Base-by-base conservation (phyloP, 2,888 invertebrate species). In the Boloria selene region DNA sequence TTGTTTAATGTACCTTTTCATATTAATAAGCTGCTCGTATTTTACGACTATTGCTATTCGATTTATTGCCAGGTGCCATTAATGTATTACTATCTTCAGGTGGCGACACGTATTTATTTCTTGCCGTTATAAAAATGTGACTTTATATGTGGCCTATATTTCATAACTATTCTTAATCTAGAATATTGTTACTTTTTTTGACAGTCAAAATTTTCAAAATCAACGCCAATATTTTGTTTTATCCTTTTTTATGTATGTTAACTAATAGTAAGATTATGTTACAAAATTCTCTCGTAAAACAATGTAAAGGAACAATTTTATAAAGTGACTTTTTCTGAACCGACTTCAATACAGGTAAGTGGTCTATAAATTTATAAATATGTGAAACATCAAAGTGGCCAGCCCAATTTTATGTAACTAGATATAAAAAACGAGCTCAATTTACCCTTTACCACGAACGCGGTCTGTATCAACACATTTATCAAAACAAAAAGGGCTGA, bases 401-500 rank as follows among this genome's bases (percentile, higher is more conserved):
- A 49, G 14, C 59, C 6, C 59, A 50, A 16, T 16, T 13, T 13
- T 38, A 31, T 26, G 16, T 31, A 58, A 50, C 42, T 65, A 38
- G 61, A 13, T 47, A 53, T 65, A 61, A 67, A 67, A 67, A 64
- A 55, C 45, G 55, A 55, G 60, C 44, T 64, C 67, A 64, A 55
- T 67, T 60, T 60, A 38, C 42, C 54, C 64, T 44, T 54, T 16
- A 13, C 55, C 52, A 45, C 56, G 45, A 59, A 22, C 47, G 65
- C 47, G 60, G 61, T 51, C 26, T 47, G 65, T 51, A 68, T 68
- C 63, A 63, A 58, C 65, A 61, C 65, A 68, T 70, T 65, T 68
- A 55, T 70, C 68, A 70, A 64, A 70, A 69, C 61, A 66, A 64
- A 70, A 72, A 65, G 64, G 68, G 51, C 14, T 38, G 53, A 17